These are phyloP conservation scores for Indicator maculatus DNA, from an alignment of 2,113 vertebrate genomes.

Conservation along the genomic window DNA sequence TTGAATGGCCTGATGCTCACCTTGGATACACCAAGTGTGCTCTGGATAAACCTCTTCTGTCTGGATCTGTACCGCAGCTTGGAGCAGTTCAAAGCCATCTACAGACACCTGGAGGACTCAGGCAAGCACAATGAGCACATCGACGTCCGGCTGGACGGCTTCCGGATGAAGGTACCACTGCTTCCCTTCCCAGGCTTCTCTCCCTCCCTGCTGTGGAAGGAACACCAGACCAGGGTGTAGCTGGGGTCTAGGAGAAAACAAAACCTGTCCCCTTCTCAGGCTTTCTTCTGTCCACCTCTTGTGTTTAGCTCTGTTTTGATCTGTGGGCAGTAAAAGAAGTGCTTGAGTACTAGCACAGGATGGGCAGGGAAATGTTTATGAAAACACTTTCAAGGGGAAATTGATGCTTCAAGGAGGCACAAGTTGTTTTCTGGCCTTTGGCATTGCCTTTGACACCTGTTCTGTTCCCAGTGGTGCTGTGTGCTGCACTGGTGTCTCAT, in stretches of 20 bases:
- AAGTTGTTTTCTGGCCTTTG: background rate
- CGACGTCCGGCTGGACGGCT: slow-evolving; percentile 88
- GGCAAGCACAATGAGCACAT: slow-evolving; percentile 87
- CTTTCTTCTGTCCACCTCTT: background rate
- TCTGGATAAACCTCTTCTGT: slow-evolving; percentile 95
- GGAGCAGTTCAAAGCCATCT: slow-evolving; percentile 96
- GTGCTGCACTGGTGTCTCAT: fast-evolving
- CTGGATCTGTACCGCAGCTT: slow-evolving; percentile 89
- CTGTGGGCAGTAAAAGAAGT: background rate
- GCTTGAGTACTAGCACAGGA: background rate
- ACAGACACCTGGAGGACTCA: slow-evolving; percentile 86
- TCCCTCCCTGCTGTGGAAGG: background rate
- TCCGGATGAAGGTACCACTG: slow-evolving; percentile 84
- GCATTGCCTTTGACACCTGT: background rate
- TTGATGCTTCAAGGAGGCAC: background rate
- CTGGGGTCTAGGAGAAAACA: background rate
- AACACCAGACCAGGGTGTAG: background rate
- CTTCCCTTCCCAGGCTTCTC: background rate
- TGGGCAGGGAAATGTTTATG: background rate
- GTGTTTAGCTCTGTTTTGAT: background rate
- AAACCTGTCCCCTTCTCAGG: background rate
- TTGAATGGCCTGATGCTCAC: slow-evolving; percentile 89
- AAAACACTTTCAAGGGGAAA: background rate
- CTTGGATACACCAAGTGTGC: slow-evolving; percentile 86
- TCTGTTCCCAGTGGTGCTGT: fast-evolving